A percentile compares a stretch with the other conserved stretches of the same genome.
phyloP scores from a whole-genome alignment of 2,113 vertebrate genomes.

The Centrocercus urophasianus region DNA sequence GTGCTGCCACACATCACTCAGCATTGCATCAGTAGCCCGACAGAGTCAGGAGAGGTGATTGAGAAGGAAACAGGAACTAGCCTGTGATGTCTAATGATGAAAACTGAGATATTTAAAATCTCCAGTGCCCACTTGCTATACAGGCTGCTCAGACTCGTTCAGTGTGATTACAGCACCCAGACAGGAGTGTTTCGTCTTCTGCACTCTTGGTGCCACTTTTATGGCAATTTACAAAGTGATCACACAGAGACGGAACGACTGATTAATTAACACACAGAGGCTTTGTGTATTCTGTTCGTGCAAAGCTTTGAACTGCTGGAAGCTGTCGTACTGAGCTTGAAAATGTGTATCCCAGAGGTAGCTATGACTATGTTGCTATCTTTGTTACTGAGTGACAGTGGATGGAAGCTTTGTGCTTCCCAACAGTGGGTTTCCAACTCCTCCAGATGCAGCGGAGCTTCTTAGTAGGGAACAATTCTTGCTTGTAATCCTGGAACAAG shows the following conservation, averaged over 20 bases:
- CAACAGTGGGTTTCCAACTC: not conserved
- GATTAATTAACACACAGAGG: conserved; percentile 7
- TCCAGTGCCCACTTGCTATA: not conserved
- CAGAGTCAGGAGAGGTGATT: conserved; percentile 49
- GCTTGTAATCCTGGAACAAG: not conserved
- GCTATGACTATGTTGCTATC: not conserved
- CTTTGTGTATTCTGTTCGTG: not conserved
- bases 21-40: not conserved
- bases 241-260: not conserved
- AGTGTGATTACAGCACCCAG: conserved; percentile 15
- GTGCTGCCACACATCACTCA: conserved; percentile 55
- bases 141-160: not conserved
- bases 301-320: conserved; percentile 22
- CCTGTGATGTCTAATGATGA: conserved; percentile 21
- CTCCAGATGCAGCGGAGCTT: not conserved
- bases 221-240: conserved; percentile 21
- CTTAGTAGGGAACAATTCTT: not conserved
- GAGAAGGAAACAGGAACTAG: conserved; percentile 41
- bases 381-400: not conserved
- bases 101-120: conserved; percentile 23
- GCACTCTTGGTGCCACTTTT: conserved; percentile 15
- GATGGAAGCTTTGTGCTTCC: not conserved
- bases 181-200: conserved; percentile 6
- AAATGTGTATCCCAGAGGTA: not conserved
- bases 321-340: not conserved